Evolutionary conservation across 1,140 invertebrate species (phyloP), one percentile per base, ranked within the genome.

Genomic region (Cyclina sinensis): DNA sequence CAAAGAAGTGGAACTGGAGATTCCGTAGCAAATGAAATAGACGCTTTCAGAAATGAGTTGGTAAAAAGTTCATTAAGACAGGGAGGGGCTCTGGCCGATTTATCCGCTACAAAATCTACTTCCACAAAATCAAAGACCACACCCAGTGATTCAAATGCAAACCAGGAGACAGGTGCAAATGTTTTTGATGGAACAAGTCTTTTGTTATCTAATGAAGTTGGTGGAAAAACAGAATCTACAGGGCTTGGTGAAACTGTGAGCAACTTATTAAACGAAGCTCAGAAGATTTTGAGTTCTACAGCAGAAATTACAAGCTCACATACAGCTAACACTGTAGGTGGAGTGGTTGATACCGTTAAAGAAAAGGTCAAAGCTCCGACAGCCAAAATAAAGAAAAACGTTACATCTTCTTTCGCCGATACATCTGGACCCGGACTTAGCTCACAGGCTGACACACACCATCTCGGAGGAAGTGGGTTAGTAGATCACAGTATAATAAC

Each of bases 11-110:
- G 21, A 39, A n/a, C 32, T 5, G 32, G 30, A 27, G 74, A 27
- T 14, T 27, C 4, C 30, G 43, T 35, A 54, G 21, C 18, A 35
- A 54, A 12, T 54, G 74, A 78, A 4, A 46, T 78, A 51, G 46
- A 54, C 27, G n/a, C 74, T 24, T 51, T 78, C 24, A 78, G 74
- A 78, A 51, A 35, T 35, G 46, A 54, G 24, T 24, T 78, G 27
- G 32, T 78, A 32, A 78, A 32, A 35, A 37, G 27, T 51, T 48
- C 74, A 9, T 27, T 78, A 24, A 16, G 21, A 35, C 74, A 78
- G 2, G 48, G 74, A 5, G 74, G 74, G 32, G 74, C 32, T 7
- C 4, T 62, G 27, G 1, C 24, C 7, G n/a, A 18, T 62, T 7
- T 7, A 9, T 11, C 9, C 18, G n/a, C 57, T 27, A 24, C 24